phyloP scores from a whole-genome alignment of 1,140 invertebrate genomes.

The Solenopsis fugax region DNA sequence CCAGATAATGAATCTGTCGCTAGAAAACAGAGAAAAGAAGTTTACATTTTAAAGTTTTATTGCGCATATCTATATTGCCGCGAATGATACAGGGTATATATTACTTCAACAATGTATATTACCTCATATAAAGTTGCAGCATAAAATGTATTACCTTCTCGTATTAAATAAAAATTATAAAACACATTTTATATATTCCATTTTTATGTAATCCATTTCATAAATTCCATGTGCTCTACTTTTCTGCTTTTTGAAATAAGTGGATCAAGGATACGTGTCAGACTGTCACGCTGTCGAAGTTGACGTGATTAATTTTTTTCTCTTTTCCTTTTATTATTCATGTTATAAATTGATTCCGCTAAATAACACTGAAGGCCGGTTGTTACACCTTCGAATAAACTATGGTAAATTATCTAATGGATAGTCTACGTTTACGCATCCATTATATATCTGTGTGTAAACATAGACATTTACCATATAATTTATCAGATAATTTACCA shows the following conservation, averaged over 20 bases:
- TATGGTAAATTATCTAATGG: too few species aligned
- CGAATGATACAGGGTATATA: background rate
- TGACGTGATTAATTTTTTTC: background rate
- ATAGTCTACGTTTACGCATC: too few species aligned
- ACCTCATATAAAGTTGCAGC: too few species aligned
- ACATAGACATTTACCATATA: too few species aligned
- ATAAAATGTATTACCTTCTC: background rate
- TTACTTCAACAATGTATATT: background rate
- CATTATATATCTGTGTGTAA: too few species aligned
- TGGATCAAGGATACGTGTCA: constrained; percentile 2
- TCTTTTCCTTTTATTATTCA: background rate
- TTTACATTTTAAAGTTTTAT: background rate
- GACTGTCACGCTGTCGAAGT: background rate
- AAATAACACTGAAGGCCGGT: background rate
- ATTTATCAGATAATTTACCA: too few species aligned
- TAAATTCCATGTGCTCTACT: background rate
- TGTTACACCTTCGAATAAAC: too few species aligned
- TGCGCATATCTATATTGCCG: background rate
- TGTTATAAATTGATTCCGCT: background rate
- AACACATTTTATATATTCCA: background rate
- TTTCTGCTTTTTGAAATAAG: constrained; percentile 10
- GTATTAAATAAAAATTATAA: constrained; percentile 22
- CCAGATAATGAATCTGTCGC: background rate
- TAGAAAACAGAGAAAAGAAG: background rate
- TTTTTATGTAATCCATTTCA: background rate